Evolutionary conservation across 2,113 vertebrate genomes (phyloP).

Genomic region (Neodontobutis hainanensis): DNA sequence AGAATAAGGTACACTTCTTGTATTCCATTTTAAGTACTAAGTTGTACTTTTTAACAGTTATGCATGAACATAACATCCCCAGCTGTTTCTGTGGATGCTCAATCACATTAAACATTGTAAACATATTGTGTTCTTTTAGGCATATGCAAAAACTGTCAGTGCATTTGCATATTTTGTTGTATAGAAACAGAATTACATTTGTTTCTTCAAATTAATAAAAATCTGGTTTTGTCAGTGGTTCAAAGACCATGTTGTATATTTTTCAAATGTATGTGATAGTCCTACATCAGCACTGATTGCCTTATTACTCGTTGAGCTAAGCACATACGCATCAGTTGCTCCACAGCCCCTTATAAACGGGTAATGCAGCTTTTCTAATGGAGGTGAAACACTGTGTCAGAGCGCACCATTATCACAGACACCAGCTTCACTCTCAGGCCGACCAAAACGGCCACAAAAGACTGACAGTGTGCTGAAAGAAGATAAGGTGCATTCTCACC

Average conservation of each 20-base stretch:
- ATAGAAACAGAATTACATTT: too few species aligned
- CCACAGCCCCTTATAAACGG: slow-evolving; percentile 27
- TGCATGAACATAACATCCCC: too few species aligned
- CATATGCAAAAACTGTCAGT: too few species aligned
- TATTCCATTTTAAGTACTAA: too few species aligned
- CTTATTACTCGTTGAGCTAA: not conserved
- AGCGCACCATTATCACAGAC: slow-evolving; percentile 53
- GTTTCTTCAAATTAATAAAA: too few species aligned
- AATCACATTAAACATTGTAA: too few species aligned
- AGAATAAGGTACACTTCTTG: too few species aligned
- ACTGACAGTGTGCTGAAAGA: slow-evolving; percentile 49
- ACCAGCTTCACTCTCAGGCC: slow-evolving; percentile 46
- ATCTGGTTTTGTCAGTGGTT: not conserved
- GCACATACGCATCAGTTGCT: not conserved
- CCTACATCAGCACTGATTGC: not conserved
- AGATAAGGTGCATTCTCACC: slow-evolving; percentile 68
- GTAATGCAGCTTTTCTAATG: slow-evolving; percentile 42
- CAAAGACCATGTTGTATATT: too few species aligned
- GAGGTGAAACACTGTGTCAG: slow-evolving; percentile 51
- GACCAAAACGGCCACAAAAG: slow-evolving; percentile 54
- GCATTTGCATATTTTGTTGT: too few species aligned
- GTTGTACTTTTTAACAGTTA: too few species aligned
- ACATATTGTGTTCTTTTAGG: too few species aligned
- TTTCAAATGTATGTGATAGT: not conserved
- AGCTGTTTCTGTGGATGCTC: too few species aligned